Evolutionary conservation across 2,113 vertebrate species (phyloP), one percentile per base, ranked within the genome.

Genomic region (Callithrix jacchus): DNA sequence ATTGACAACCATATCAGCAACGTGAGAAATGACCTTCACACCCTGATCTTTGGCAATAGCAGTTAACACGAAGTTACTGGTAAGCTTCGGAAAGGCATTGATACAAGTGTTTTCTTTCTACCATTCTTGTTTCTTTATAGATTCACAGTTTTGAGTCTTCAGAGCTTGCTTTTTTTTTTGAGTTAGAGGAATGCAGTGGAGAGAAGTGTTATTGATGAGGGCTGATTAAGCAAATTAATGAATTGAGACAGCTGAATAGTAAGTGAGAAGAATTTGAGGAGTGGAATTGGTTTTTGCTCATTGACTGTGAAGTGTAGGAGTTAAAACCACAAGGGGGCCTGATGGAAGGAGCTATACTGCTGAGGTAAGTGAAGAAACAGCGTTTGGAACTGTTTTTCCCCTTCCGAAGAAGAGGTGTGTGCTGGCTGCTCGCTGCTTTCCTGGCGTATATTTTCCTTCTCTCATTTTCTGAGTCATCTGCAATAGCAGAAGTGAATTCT

Each of bases 221-320:
- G 77, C 58, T 97, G 97, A 98, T 98, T 97, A 98, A 96, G 90
- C 85, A 93, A 98, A 97, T 97, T 97, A 97, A 97, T 97, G 97
- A 96, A 96, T 96, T 98, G 93, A 98, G 92, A 95, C 90, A 96
- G 97, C 94, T 56, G 87, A 87, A 95, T 92, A 96, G 87, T 89
- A 87, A 97, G 91, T 96, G 96, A 95, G 92, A 93, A 58, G 71
- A 91, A 94, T 96, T 49, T 91, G 82, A 97, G 89, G 81, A 94
- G 17, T 54, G n/a, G 94, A 97, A 97, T 95, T 94, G 96, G 95
- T 21, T 96, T 96, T 96, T 97, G 81, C 73, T 97, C 96, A 91
- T 94, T 95, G 97, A 97, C 96, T 95, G 49, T 91, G 77, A 90
- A 93, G 89, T 70, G 40, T 90, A 54, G 80, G 81, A 68, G 54